These are phyloP conservation scores for Agriopis marginaria DNA, from an alignment of 2,888 invertebrate species.

Conservation along the genomic window DNA sequence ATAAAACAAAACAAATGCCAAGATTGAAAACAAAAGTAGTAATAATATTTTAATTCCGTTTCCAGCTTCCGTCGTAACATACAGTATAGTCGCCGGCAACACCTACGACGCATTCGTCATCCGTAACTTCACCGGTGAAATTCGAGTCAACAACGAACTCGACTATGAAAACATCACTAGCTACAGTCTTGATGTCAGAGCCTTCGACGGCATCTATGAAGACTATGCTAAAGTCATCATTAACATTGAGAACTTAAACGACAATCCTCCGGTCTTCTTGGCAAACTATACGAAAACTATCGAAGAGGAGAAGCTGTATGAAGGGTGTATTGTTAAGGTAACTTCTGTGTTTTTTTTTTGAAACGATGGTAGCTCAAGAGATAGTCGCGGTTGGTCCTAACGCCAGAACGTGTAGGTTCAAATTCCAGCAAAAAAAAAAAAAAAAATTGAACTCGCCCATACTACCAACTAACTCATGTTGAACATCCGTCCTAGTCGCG, in stretches of 20 bases:
- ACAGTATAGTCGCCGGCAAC: conserved; percentile 95
- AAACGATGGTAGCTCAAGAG: background rate
- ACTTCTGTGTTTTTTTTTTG: conserved; percentile 39
- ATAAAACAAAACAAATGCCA: too few species aligned
- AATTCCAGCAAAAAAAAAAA: too few species aligned
- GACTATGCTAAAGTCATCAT: conserved; percentile 94
- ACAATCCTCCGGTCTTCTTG: conserved; percentile 95
- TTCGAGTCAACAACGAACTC: conserved; percentile 91
- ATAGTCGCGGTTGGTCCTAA: background rate
- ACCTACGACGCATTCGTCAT: conserved; percentile 94
- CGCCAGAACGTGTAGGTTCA: too few species aligned
- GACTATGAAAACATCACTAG: conserved; percentile 95
- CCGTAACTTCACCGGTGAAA: conserved; percentile 93
- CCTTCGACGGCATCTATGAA: conserved; percentile 93
- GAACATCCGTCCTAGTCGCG: too few species aligned
- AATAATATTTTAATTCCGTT: conserved; percentile 33
- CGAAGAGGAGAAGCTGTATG: conserved; percentile 90
- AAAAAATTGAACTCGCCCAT: too few species aligned
- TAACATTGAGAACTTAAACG: conserved; percentile 95
- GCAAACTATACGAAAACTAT: conserved; percentile 91
- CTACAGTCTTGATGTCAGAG: conserved; percentile 93
- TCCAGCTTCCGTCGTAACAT: conserved; percentile 92
- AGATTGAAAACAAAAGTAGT: too few species aligned
- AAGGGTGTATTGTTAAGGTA: conserved; percentile 90
- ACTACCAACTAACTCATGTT: too few species aligned